phyloP scores from a whole-genome alignment of 2,797 vertebrate genomes.

The Phataginus tricuspis region DNA sequence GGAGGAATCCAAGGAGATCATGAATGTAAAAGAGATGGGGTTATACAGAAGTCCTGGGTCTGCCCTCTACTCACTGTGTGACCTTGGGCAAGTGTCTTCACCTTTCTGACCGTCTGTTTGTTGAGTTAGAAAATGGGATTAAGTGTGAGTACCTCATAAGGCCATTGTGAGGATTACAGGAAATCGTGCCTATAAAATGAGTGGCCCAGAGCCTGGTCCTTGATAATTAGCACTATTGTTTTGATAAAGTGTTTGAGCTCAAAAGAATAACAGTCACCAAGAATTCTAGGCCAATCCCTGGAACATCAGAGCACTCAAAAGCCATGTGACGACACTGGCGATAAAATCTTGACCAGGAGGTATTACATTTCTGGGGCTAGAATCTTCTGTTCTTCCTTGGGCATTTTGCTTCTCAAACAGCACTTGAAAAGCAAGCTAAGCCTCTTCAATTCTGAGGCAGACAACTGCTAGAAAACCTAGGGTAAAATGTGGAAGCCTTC shows the following conservation, averaged over 20 bases:
- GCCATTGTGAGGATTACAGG: neutral
- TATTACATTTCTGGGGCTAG: neutral
- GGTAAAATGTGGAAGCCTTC: conserved; percentile 38
- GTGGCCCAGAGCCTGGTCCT: neutral
- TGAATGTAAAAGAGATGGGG: neutral
- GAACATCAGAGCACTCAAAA: neutral
- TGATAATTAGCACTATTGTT: neutral
- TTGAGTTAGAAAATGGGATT: neutral
- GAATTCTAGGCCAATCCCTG: neutral
- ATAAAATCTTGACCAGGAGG: neutral
- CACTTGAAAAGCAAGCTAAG: neutral
- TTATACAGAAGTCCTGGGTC: neutral
- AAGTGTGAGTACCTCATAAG: neutral
- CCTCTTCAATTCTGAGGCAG: neutral
- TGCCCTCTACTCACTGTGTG: neutral
- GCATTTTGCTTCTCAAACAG: neutral
- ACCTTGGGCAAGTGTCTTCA: neutral
- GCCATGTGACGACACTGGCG: fast-evolving
- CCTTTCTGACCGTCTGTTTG: neutral
- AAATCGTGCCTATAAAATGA: neutral
- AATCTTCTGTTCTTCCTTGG: neutral
- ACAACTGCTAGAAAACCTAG: neutral
- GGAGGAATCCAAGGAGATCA: neutral
- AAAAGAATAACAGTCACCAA: neutral
- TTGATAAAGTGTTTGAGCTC: neutral